Evolutionary conservation across 2,888 invertebrate genomes (phyloP).

Genomic region (Pollenia amentaria): DNA sequence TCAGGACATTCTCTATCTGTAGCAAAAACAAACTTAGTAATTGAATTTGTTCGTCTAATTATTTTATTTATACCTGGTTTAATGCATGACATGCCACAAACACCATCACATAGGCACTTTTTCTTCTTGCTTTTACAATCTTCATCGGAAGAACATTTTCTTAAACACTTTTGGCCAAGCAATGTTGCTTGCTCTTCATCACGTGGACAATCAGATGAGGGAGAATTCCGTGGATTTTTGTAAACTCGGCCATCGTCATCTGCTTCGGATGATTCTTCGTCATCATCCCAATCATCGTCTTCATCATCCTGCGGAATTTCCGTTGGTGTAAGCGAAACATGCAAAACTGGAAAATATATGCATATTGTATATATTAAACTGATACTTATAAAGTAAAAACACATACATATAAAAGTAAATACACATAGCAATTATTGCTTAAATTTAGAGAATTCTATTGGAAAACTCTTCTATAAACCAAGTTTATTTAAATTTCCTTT

Average conservation of each 20-base stretch:
- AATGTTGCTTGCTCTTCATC: constrained; percentile 94
- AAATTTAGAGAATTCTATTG: too few relatives aligned
- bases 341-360: constrained; percentile 75
- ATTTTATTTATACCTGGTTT: constrained; percentile 92
- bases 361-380: not conserved
- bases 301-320: constrained; percentile 82
- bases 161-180: constrained; percentile 93
- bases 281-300: constrained; percentile 82
- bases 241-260: constrained; percentile 93
- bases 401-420: not conserved
- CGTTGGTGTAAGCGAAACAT: constrained; percentile 78
- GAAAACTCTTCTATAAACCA: too few relatives aligned
- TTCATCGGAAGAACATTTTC: constrained; percentile 96
- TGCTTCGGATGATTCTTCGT: constrained; percentile 86
- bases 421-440: too few relatives aligned
- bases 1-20: constrained; percentile 94
- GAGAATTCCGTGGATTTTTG: constrained; percentile 95
- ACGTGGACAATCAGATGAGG: constrained; percentile 93
- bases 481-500: too few relatives aligned
- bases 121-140: constrained; percentile 99
- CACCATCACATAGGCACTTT: constrained; percentile 98
- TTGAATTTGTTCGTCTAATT: not conserved
- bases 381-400: too few relatives aligned
- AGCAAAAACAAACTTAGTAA: constrained; percentile 76
- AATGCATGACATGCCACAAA: constrained; percentile 98